phyloP scores from a whole-genome alignment of 2,888 invertebrate species.

The Sycophila texana region DNA sequence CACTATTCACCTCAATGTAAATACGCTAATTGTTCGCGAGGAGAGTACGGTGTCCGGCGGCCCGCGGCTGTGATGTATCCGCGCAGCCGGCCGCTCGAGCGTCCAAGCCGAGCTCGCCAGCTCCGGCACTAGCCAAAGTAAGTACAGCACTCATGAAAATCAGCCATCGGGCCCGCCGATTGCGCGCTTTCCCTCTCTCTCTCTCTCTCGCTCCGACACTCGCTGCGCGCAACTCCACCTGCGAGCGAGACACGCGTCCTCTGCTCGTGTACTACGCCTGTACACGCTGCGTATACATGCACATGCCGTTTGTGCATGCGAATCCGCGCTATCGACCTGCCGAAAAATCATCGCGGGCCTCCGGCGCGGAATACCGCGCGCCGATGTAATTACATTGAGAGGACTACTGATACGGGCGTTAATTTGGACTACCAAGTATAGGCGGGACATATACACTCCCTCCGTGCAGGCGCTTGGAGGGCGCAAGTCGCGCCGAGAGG shows the following conservation, averaged over 20 bases:
- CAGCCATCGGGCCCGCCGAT: conserved; percentile 9
- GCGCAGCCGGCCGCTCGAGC: conserved; percentile 40
- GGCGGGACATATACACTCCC: background rate
- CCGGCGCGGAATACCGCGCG: no score
- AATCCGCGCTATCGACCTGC: background rate
- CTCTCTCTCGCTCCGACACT: background rate
- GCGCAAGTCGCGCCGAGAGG: conserved; percentile 44
- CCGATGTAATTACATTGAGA: no score
- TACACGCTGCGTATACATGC: background rate
- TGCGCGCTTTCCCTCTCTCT: conserved; percentile 20
- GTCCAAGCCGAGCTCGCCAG: conserved; percentile 41
- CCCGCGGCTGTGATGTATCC: conserved; percentile 46
- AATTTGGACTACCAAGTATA: background rate
- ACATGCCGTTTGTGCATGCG: background rate
- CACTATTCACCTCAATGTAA: conserved; percentile 76
- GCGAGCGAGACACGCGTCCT: conserved; percentile 20
- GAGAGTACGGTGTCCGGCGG: conserved; percentile 60
- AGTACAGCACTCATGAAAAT: conserved; percentile 41
- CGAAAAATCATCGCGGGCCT: no score
- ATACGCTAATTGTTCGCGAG: conserved; percentile 69
- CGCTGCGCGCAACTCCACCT: background rate
- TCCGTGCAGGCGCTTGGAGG: background rate
- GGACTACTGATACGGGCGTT: background rate
- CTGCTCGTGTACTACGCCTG: background rate
- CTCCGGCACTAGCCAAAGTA: conserved; percentile 42